A percentile compares a stretch with the other conserved stretches of the same genome.
phyloP scores from a whole-genome alignment of 2,888 invertebrate species.

The Sarcophaga carnaria region DNA sequence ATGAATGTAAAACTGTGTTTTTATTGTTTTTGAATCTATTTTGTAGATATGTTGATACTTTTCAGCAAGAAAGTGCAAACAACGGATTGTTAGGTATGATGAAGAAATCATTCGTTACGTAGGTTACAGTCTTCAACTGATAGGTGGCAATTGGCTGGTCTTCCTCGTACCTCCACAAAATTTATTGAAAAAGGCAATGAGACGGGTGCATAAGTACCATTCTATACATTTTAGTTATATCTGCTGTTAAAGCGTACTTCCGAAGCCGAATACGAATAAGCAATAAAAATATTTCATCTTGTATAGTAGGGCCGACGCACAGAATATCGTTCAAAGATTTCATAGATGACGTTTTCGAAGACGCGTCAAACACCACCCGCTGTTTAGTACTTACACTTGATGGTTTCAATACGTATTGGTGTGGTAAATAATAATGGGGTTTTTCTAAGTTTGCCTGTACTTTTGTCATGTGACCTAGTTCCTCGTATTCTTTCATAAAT shows the following conservation, averaged over 20 bases:
- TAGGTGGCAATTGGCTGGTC: conserved; percentile 54
- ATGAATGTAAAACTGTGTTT: conserved; percentile 56
- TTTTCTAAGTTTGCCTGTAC: neutral
- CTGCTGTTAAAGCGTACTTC: conserved; percentile 61
- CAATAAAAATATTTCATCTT: conserved; percentile 54
- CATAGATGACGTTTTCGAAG: conserved; percentile 55
- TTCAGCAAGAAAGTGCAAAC: conserved; percentile 58
- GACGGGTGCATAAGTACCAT: conserved; percentile 55
- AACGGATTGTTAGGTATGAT: conserved; percentile 59
- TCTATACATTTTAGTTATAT: conserved; percentile 68
- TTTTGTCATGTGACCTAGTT: conserved; percentile 24
- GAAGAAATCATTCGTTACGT: conserved; percentile 60
- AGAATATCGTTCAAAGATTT: conserved; percentile 64
- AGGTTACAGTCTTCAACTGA: conserved; percentile 63
- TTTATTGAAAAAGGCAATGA: conserved; percentile 62
- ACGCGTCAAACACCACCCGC: conserved; percentile 61
- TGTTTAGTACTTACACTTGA: conserved; percentile 62
- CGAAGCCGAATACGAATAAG: conserved; percentile 56
- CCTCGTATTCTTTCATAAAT: conserved; percentile 58
- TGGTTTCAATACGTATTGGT: conserved; percentile 65
- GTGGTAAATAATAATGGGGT: conserved; percentile 61
- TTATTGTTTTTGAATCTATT: conserved; percentile 41
- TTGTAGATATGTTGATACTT: conserved; percentile 33
- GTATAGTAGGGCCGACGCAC: conserved; percentile 64
- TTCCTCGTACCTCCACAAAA: conserved; percentile 63